Conservation (phyloP, 2,113 vertebrate species). For the Eulemur rufifrons region DNA sequence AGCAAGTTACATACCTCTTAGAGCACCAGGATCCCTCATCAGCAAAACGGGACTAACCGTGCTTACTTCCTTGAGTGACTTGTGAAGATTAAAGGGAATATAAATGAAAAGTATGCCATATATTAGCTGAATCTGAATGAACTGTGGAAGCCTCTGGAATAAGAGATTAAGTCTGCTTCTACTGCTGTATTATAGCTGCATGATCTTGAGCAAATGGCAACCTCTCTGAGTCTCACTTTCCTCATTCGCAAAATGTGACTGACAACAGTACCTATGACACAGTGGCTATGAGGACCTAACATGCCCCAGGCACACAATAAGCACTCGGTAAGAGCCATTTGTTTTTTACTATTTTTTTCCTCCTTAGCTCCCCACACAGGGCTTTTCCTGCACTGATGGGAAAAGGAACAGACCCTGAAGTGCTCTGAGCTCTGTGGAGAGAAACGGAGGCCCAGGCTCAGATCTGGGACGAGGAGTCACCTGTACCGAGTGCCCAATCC, state of each 20-base stretch:
- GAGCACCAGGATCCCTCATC: neutral
- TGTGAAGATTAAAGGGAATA: neutral
- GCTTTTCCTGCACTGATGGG: neutral
- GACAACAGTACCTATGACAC: neutral
- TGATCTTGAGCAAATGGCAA: neutral
- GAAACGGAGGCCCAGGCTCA: neutral
- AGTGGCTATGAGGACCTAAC: neutral
- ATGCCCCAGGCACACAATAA: neutral
- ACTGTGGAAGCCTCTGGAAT: neutral
- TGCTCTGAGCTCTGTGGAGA: neutral
- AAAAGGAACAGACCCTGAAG: neutral
- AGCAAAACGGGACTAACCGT: neutral
- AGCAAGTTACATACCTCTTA: neutral
- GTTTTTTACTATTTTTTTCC: neutral
- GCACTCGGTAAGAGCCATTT: neutral
- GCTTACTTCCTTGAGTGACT: neutral
- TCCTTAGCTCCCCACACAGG: neutral
- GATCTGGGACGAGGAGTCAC: constrained; percentile 76
- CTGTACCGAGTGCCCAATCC: constrained; percentile 84
- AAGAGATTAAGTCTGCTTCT: neutral
- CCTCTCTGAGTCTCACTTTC: constrained; percentile 15
- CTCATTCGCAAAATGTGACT: neutral
- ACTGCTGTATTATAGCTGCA: neutral
- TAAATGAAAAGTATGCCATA: neutral
- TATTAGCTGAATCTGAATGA: neutral